Percentiles rank a stretch among this genome's conserved stretches.
Evolutionary conservation across 2,888 invertebrate genomes (phyloP).

Genomic region (Neuroscelio doddi): DNA sequence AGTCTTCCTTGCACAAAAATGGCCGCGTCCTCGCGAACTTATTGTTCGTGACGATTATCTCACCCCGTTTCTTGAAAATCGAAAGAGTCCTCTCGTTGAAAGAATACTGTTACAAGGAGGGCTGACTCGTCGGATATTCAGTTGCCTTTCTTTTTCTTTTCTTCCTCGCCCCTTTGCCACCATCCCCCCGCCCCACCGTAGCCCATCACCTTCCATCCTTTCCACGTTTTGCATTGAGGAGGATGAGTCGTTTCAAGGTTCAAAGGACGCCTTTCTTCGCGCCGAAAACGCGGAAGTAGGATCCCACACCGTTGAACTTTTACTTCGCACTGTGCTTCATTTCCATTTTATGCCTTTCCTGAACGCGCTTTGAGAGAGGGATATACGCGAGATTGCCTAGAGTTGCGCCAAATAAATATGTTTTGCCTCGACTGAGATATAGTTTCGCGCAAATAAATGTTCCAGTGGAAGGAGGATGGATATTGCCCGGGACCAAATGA

Average conservation of each 20-base stretch:
- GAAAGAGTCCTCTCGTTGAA: conserved; percentile 27
- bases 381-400: too few relatives aligned
- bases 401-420: conserved; percentile 19
- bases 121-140: conserved; percentile 35
- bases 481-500: not conserved
- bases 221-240: conserved; percentile 8
- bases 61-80: conserved; percentile 45
- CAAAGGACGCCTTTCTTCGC: conserved; percentile 21
- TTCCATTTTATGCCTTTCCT: conserved; percentile 13
- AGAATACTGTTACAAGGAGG: conserved; percentile 22
- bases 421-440: conserved; percentile 1
- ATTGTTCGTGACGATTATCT: conserved; percentile 59
- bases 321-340: not conserved
- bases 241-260: conserved; percentile 18
- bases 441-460: conserved; percentile 16
- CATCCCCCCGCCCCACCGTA: too few relatives aligned
- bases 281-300: conserved; percentile 5
- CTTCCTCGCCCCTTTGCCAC: conserved; percentile 12
- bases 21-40: conserved; percentile 47
- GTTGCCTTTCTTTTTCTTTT: conserved; percentile 10
- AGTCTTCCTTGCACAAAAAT: conserved; percentile 34
- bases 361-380: too few relatives aligned
- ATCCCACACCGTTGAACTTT: too few relatives aligned
- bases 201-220: too few relatives aligned
- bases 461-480: conserved; percentile 1